Evolutionary conservation across 2,113 vertebrate species (phyloP).

Genomic region (Talpa occidentalis): DNA sequence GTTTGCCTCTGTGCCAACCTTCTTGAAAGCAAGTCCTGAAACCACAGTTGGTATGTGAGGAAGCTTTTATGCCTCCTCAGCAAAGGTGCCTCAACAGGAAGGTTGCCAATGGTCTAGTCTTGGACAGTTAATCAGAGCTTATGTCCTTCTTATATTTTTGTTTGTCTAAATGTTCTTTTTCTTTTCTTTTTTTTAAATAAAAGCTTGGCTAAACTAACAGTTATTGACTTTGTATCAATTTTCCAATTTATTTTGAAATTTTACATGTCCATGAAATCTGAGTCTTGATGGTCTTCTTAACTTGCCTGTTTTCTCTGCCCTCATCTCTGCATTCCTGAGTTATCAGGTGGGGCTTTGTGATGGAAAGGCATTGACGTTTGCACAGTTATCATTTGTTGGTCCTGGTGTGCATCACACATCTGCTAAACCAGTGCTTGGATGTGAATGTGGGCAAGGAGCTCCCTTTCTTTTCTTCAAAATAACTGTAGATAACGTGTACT

Average conservation of each 20-base stretch:
- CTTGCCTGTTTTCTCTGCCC: not conserved
- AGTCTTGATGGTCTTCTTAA: not conserved
- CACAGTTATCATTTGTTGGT: not conserved
- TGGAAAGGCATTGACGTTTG: not conserved
- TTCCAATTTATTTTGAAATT: constrained; percentile 39
- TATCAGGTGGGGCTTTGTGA: not conserved
- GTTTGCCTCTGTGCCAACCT: not conserved
- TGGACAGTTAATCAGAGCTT: not conserved
- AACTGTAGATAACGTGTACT: not conserved
- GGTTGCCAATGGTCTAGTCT: not conserved
- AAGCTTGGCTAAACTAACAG: not conserved
- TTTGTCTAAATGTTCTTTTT: constrained; percentile 22
- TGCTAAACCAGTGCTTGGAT: not conserved
- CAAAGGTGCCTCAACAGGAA: not conserved
- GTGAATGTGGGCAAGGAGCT: not conserved
- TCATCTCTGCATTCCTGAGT: not conserved
- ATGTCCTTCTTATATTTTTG: not conserved
- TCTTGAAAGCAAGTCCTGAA: not conserved
- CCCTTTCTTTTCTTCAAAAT: not conserved
- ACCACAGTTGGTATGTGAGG: not conserved
- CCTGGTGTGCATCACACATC: not conserved
- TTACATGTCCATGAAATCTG: not conserved
- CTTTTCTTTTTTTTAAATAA: not conserved
- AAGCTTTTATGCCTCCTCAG: constrained; percentile 12
- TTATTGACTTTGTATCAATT: not conserved